Conservation (phyloP, 2,888 invertebrate genomes). For the Drosophila rubida region DNA sequence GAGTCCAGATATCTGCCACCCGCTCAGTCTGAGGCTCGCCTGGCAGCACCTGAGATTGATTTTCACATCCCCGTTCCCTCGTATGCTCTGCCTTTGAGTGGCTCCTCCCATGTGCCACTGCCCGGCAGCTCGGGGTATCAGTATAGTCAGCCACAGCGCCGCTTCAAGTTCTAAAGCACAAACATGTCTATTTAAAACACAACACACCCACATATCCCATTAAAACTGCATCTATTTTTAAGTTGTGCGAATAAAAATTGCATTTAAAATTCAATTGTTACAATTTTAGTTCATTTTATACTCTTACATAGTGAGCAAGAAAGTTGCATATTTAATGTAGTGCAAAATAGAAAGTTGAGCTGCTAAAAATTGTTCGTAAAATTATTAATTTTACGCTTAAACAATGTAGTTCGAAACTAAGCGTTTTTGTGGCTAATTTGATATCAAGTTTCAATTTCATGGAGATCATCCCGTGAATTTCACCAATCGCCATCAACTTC, state of each 20-base stretch:
- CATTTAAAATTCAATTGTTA: conserved; percentile 18
- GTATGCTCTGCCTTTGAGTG: conserved; percentile 73
- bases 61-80: conserved; percentile 79
- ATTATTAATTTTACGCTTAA: not conserved
- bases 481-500: conserved; percentile 22
- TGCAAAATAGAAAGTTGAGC: not conserved
- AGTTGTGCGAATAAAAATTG: conserved; percentile 50
- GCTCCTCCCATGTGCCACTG: conserved; percentile 29
- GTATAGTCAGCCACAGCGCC: conserved; percentile 64
- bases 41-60: conserved; percentile 27
- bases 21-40: conserved; percentile 29
- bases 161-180: conserved; percentile 56
- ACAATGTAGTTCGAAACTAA: not conserved
- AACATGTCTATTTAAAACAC: conserved; percentile 20
- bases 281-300: not conserved
- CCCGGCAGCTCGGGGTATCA: conserved; percentile 61
- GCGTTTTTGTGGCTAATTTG: not conserved
- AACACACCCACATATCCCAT: conserved; percentile 24
- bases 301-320: not conserved
- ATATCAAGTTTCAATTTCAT: conserved; percentile 23
- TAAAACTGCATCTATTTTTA: conserved; percentile 47
- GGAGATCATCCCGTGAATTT: conserved; percentile 30
- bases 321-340: not conserved
- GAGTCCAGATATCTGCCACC: conserved; percentile 58
- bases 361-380: not conserved